Evolutionary conservation across 2,797 vertebrate genomes (phyloP), one percentile per base, ranked within the genome.

Genomic region (Lagocephalus sceleratus): DNA sequence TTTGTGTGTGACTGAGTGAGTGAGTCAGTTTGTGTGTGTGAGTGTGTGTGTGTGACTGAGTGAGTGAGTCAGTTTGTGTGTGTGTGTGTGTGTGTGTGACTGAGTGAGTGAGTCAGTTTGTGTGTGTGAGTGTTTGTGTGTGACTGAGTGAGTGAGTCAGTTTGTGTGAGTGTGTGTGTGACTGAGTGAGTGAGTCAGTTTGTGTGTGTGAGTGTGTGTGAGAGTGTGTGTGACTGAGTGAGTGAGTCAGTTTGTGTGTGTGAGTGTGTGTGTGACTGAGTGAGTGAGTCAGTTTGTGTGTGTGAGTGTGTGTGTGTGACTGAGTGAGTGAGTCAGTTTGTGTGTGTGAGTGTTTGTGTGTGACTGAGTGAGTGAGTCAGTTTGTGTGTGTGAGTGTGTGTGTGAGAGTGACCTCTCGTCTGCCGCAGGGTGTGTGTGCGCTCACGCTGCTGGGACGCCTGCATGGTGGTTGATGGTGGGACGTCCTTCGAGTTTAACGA

Each of bases 401-500:
- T 25, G n/a, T n/a, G n/a, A n/a, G n/a, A n/a, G n/a, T n/a, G n/a
- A n/a, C n/a, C 15, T 12, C 20, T 1, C 35, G 20, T 75, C 14
- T 51, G 50, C 6, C 45, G 8, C 66, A 99, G 97, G 79, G 92
- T 99, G 70, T 94, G 90, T 19, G 93, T 98, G 7, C 94, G 95
- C 20, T 98, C 96, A 0, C 93, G 96, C 2, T 99, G 97, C 51
- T 99, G 97, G 97, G 95, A 99, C 29, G 97, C 97, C 3, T 98
- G 96, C 72, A 98, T 98, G 97, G 97, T 99, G 77, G 91, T 99
- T 8, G 97, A 99, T 47, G 95, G 96, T 17, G 97, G 96, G 62
- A 98, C 93, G 1, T 98, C 96, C 3, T 98, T 98, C 22, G 94
- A 98, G 74, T 99, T 98, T 74, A 99, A 98, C n/a, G 97, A 99